phyloP scores from a whole-genome alignment of 2,888 invertebrate species.

The Melanophora roralis region DNA sequence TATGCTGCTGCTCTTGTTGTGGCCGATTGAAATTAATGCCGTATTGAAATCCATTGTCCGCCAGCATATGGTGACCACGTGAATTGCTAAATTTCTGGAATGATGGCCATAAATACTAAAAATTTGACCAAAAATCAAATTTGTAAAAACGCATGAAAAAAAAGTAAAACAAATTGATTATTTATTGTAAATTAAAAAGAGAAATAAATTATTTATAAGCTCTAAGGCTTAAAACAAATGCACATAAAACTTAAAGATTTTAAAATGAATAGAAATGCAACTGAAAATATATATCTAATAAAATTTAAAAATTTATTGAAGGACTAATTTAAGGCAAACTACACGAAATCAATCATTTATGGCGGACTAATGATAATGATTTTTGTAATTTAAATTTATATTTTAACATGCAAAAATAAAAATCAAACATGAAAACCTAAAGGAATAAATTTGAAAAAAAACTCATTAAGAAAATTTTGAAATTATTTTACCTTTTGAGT shows the following conservation, averaged over 20 bases:
- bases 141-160: background rate
- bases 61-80: constrained; percentile 83
- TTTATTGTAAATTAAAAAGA: background rate
- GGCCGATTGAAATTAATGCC: constrained; percentile 75
- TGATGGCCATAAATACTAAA: constrained; percentile 86
- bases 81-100: constrained; percentile 86
- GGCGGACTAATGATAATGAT: background rate
- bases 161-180: constrained; percentile 13
- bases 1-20: constrained; percentile 6
- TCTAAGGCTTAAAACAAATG: background rate
- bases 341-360: background rate
- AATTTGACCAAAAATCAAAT: constrained; percentile 36
- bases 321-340: background rate
- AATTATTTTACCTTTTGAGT: background rate
- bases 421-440: background rate
- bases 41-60: constrained; percentile 77
- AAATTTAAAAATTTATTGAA: background rate
- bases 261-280: constrained; percentile 6
- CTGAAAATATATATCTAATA: background rate
- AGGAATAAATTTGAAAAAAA: background rate
- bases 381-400: background rate
- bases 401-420: background rate
- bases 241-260: constrained; percentile 11
- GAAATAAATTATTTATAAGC: background rate
- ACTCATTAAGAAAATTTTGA: background rate